Evolutionary conservation across 1,140 invertebrate genomes (phyloP).

Genomic region (Zaprionus kolodkinae): DNA sequence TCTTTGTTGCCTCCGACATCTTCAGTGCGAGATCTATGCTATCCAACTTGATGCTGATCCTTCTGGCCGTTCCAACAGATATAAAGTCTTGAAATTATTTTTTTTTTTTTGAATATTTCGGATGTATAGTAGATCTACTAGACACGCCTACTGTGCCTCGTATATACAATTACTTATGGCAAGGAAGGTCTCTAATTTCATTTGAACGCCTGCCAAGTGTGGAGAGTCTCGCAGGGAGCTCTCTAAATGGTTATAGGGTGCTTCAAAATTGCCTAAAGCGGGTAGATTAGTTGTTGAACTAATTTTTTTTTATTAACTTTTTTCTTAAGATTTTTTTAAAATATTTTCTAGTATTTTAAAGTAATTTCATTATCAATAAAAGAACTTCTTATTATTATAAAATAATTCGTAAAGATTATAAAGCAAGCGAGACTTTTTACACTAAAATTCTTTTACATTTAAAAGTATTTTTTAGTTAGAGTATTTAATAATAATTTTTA

Average conservation of each 20-base stretch:
- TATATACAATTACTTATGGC: slow-evolving; percentile 36
- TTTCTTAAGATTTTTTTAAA: no score
- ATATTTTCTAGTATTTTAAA: no score
- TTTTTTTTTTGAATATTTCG: neutral
- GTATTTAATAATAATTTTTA: no score
- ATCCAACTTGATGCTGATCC: neutral
- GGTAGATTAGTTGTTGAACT: neutral
- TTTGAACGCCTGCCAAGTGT: neutral
- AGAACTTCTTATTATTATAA: no score
- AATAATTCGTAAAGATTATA: no score
- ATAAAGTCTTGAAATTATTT: neutral
- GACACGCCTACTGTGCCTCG: neutral
- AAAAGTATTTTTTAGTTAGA: no score
- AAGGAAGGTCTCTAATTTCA: slow-evolving; percentile 44
- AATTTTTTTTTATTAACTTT: neutral
- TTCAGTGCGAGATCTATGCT: neutral
- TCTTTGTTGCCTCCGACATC: slow-evolving; percentile 27
- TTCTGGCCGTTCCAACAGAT: neutral
- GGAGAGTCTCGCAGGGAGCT: neutral
- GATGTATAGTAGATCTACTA: neutral
- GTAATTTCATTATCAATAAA: no score
- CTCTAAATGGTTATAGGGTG: neutral
- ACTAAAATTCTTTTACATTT: no score
- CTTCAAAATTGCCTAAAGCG: neutral
- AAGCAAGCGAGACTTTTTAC: no score